phyloP scores from a whole-genome alignment of 2,113 vertebrate species.

The Microtus pennsylvanicus region DNA sequence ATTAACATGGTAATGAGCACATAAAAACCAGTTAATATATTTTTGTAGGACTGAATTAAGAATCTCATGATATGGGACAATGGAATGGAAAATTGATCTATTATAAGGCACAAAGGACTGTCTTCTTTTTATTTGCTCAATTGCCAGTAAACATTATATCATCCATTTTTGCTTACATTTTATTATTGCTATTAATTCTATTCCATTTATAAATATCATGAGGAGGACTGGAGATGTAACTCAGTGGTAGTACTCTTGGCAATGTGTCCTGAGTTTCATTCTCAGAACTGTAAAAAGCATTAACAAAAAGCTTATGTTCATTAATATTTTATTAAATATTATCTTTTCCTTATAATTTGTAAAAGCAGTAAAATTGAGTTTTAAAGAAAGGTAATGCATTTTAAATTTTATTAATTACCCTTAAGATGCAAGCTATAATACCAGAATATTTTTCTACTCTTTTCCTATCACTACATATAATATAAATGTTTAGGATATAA shows the following conservation, averaged over 20 bases:
- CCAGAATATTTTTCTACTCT: neutral
- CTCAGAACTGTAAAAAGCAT: neutral
- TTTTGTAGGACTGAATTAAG: slow-evolving; percentile 52
- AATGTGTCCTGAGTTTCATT: neutral
- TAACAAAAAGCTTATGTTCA: neutral
- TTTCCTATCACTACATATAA: neutral
- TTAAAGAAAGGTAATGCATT: neutral
- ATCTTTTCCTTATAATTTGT: neutral
- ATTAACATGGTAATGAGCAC: slow-evolving; percentile 53
- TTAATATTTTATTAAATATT: neutral
- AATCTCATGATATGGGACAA: neutral
- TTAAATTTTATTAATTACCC: neutral
- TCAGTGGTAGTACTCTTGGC: neutral
- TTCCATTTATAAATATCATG: neutral
- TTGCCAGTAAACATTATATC: neutral
- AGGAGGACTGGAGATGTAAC: neutral
- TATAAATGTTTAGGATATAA: neutral
- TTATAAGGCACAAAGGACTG: neutral
- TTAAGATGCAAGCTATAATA: neutral
- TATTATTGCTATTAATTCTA: neutral
- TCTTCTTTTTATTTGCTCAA: neutral
- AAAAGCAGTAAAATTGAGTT: neutral
- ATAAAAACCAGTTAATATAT: slow-evolving; percentile 16
- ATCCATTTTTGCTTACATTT: neutral
- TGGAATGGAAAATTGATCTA: neutral